Base-by-base conservation (phyloP, 2,113 vertebrate species). In the Prochilodus magdalenae region DNA sequence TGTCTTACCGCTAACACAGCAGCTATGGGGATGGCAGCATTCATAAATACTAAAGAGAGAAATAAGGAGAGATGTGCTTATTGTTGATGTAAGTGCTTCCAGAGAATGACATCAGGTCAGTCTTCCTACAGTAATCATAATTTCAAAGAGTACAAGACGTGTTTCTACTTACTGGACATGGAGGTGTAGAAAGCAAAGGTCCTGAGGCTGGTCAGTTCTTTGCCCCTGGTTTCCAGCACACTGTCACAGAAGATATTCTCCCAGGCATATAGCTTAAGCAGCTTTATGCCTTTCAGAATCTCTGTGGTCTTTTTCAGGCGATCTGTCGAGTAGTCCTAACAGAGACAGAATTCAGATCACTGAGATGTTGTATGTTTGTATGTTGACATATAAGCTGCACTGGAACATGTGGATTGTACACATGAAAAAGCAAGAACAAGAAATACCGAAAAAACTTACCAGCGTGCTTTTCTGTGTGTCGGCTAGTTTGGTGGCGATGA, bases 261-360 rank as follows among this genome's bases (percentile, higher is more conserved):
- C 98, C 98, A 99, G 70, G 98, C 97, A 47, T 99, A 99, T 0
- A 99, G 90, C 90, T 99, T 99, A 79, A 99, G 91, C 71, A 99
- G 88, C 83, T 99, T 99, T 66, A 99, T 99, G 85, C 98, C 98
- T 89, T 98, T 99, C 73, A 99, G 57, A 84, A 99, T 99, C 92
- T 99, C 98, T 0, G 97, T 96, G 55, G 98, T 99, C 91, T 97
- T 97, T 89, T 99, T 99, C 81, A 99, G 89, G n/a, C 98, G 95
- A 51, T 99, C 97, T 0, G 98, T 99, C 24, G 97, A 99, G 89
- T 99, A 97, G 86, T 99, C 98, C 98, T 99, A 86, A 44, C 11
- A 73, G 22, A 80, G n/a, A 69, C 55, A 33, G 24, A 15, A 66
- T 36, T 18, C 1, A 22, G 30, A n/a, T 67, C 40, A 59, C 22